Base-by-base conservation (phyloP, 2,797 vertebrate genomes). In the Heliangelus exortis region DNA sequence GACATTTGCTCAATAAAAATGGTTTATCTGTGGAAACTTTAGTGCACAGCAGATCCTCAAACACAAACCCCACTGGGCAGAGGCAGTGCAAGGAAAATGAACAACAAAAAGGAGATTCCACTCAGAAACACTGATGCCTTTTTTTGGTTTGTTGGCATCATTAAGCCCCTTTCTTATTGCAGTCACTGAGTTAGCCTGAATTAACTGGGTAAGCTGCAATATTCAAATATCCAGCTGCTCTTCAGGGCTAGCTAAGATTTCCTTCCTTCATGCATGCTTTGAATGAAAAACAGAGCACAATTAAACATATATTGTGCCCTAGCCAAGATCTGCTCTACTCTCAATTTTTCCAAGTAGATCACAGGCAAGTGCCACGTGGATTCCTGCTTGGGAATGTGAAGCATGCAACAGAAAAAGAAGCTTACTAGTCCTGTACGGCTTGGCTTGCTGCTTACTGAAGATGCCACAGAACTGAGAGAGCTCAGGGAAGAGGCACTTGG, bases 401-500 rank as follows among this genome's bases (percentile, higher is more conserved):
- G 86, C 92, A 89, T 78, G 95, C 91, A 55, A 39, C 3, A 67
- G 87, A 89, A 89, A 94, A 89, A 94, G 91, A 88, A 93, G 96
- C 99, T 98, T 98, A 99, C 99, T 98, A 99, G 97, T 97, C 99
- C 99, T 62, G 99, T 98, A 72, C 99, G 99, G 93, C 99, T 99
- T n/a, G 99, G 99, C 96, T 99, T 99, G 96, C 99, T 98, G 96
- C 99, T 99, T 97, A 99, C 98, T 15, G 99, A 99, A 18, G 99
- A 99, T 31, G 99, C 98, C 96, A 99, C 99, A 0, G 99, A 99
- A 96, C 99, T 99, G 97, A 99, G 97, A 47, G 99, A 99, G 96
- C 99, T 99, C 96, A 99, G 98, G 15, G 99, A 99, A 11, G 99
- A 99, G 90, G 99, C 98, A 6, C 99, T 99, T 0, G 99, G 99